phyloP scores from a whole-genome alignment of 2,797 vertebrate species.

The Ctenochaetus hawaiiensis region DNA sequence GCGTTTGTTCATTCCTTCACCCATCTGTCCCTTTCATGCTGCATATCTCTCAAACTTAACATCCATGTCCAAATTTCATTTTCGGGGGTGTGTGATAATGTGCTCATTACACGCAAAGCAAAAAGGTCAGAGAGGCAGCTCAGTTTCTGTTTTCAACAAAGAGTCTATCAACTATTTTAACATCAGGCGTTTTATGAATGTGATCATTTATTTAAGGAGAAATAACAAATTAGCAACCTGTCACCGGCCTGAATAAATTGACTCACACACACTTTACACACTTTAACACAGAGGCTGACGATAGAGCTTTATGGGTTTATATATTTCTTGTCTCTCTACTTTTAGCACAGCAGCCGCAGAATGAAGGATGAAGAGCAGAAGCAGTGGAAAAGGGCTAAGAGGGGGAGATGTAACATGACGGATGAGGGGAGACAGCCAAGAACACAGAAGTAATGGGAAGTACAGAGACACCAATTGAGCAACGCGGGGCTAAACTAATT shows the following conservation, averaged over 20 bases:
- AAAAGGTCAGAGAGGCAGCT: conserved; percentile 42
- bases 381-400: background rate
- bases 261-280: no score
- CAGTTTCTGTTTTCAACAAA: conserved; percentile 12
- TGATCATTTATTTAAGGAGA: conserved; percentile 6
- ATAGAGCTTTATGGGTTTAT: no score
- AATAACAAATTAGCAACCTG: conserved; percentile 37
- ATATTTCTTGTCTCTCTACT: no score
- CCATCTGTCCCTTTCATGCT: conserved; percentile 68
- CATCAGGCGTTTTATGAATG: background rate
- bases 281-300: no score
- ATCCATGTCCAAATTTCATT: conserved; percentile 40
- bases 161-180: conserved; percentile 6
- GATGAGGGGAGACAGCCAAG: conserved; percentile 36
- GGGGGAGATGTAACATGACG: conserved; percentile 23
- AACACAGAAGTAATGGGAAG: conserved; percentile 26
- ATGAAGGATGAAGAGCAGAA: conserved; percentile 13
- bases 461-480: conserved; percentile 37
- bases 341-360: background rate
- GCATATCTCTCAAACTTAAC: conserved; percentile 41
- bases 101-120: background rate
- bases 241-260: no score
- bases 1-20: conserved; percentile 59
- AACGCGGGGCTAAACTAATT: conserved; percentile 45
- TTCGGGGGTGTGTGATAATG: conserved; percentile 33